These are phyloP conservation scores for Eulithis testata DNA, from an alignment of 2,888 invertebrate species.

Conservation along the genomic window DNA sequence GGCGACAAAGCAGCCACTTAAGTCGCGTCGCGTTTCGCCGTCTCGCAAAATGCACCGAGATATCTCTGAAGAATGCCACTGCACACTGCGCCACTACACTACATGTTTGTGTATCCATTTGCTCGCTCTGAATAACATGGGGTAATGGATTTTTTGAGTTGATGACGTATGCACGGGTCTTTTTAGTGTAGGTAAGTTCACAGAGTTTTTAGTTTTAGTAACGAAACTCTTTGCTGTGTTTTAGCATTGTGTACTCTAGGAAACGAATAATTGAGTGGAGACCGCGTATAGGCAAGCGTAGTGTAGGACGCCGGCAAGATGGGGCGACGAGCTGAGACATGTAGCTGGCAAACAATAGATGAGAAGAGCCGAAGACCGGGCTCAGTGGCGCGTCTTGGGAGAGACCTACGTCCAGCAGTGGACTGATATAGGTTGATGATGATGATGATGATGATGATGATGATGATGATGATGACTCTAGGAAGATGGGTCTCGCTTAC, in stretches of 20 bases:
- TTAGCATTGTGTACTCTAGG: background rate
- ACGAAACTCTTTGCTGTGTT: background rate
- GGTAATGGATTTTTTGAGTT: slow-evolving; percentile 64
- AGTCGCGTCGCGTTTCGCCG: slow-evolving; percentile 55
- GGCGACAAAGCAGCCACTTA: slow-evolving; percentile 70
- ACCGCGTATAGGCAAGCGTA: too few relatives aligned
- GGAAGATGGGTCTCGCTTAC: too few relatives aligned
- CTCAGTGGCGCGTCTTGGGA: too few relatives aligned
- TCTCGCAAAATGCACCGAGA: slow-evolving; percentile 65
- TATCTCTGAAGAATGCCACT: slow-evolving; percentile 57
- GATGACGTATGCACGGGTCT: slow-evolving; percentile 40
- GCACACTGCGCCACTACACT: slow-evolving; percentile 50
- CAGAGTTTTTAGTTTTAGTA: slow-evolving; percentile 7
- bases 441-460: too few relatives aligned
- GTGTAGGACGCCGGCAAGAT: too few relatives aligned
- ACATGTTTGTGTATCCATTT: slow-evolving; percentile 74
- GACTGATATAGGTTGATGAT: too few relatives aligned
- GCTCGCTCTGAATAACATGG: slow-evolving; percentile 56
- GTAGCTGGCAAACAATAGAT: too few relatives aligned
- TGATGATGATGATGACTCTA: too few relatives aligned
- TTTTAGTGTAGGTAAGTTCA: background rate
- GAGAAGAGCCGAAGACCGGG: too few relatives aligned
- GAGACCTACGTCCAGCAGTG: too few relatives aligned
- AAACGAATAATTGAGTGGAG: too few relatives aligned
- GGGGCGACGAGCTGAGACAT: too few relatives aligned